Percentiles rank a stretch among this genome's conserved stretches.
Conservation (phyloP, 2,797 vertebrate species). For the Anolis apletophallus region DNA sequence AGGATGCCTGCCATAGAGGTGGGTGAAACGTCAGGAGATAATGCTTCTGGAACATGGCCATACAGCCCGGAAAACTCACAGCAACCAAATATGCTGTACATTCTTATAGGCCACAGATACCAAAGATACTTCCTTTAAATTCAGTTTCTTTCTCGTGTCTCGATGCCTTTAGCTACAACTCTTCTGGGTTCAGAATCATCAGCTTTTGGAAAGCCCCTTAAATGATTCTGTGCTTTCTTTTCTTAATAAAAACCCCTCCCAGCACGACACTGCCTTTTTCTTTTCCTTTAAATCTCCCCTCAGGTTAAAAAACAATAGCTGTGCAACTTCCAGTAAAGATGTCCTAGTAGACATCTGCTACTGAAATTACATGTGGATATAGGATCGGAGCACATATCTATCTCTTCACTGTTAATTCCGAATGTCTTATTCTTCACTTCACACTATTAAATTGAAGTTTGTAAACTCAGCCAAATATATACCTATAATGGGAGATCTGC, state of each 20-base stretch:
- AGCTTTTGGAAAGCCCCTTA: background rate
- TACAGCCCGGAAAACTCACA: too few relatives aligned
- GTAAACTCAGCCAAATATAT: constrained; percentile 56
- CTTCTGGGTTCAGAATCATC: background rate
- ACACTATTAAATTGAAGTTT: background rate
- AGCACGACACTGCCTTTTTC: background rate
- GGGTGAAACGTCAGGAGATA: too few relatives aligned
- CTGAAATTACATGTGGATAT: background rate
- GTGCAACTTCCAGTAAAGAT: background rate
- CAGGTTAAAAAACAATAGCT: background rate
- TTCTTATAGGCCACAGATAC: background rate
- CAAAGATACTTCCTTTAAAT: background rate
- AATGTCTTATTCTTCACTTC: background rate
- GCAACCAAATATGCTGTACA: background rate
- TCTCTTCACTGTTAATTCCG: background rate
- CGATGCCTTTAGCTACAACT: background rate
- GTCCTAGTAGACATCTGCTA: background rate
- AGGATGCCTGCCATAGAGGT: too few relatives aligned
- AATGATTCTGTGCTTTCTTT: background rate
- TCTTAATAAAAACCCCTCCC: background rate
- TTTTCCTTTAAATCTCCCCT: background rate
- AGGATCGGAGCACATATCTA: background rate
- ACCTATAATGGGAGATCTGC: constrained; percentile 81
- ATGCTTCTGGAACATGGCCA: too few relatives aligned
- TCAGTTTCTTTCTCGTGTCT: background rate